Conservation (phyloP, 92 coral and sea anemone genomes). For the Paramuricea clavata region DNA sequence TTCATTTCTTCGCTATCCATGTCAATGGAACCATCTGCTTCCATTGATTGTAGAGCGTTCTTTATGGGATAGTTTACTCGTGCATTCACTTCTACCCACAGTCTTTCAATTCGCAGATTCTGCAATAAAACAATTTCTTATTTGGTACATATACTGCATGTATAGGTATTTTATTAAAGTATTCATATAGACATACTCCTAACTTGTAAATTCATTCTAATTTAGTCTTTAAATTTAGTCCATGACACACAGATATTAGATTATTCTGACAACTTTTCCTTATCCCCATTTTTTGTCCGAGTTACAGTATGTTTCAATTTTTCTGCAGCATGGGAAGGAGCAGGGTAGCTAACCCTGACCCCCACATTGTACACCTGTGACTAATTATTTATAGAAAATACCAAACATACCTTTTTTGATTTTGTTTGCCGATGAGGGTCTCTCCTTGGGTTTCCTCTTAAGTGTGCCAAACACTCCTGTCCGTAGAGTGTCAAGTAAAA, state of each 20-base stretch:
- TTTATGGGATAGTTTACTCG: conserved; percentile 71
- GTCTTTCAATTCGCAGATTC: conserved; percentile 62
- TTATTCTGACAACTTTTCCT: too few relatives aligned
- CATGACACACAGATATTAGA: too few relatives aligned
- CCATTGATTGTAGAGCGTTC: conserved; percentile 47
- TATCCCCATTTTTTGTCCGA: too few relatives aligned
- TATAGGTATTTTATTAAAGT: too few relatives aligned
- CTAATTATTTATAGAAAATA: too few relatives aligned
- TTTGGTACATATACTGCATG: neutral
- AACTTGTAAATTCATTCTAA: too few relatives aligned
- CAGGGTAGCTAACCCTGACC: too few relatives aligned
- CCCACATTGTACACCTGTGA: too few relatives aligned
- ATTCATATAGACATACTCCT: too few relatives aligned
- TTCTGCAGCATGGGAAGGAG: too few relatives aligned
- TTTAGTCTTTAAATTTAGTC: too few relatives aligned
- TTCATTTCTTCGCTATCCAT: conserved; percentile 40
- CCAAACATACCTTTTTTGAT: conserved; percentile 56
- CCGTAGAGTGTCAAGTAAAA: conserved; percentile 2
- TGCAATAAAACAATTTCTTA: neutral
- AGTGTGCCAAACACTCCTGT: neutral
- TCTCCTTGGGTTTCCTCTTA: conserved; percentile 35
- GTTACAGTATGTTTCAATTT: too few relatives aligned
- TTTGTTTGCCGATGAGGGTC: conserved; percentile 70
- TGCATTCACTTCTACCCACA: conserved; percentile 71
- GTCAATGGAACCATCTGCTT: conserved; percentile 45